Base-by-base conservation (phyloP, 2,888 invertebrate genomes). In the Papilio gigon region DNA sequence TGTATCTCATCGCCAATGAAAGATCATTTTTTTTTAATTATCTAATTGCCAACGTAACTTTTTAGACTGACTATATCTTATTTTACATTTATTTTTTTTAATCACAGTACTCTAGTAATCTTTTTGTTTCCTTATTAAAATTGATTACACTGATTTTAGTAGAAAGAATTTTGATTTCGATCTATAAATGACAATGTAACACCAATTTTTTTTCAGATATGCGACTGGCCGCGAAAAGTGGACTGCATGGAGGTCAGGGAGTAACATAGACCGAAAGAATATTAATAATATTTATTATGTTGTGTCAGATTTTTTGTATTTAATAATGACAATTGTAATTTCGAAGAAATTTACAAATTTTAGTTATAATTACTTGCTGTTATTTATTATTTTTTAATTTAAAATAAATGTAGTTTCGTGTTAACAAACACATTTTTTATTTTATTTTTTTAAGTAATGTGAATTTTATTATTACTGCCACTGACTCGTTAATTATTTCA, bases 171-270 rank as follows among this genome's bases (percentile, higher is more conserved):
- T 4, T 4, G 17, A 9, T 42, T 17, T 42, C 3, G 4, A n/a
- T 42, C 5, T 5, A 6, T 40, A n/a, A 40, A 40, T 35, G 11
- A 30, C 17, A 25, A 22, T 50, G 12, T 30, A 12, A 5, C 4
- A 17, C 6, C 22, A 17, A 37, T 56, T 56, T 69, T 62, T 64
- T 77, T 79, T 11, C 77, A 87, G 87, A 85, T 87, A 5, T 87
- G 87, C 50, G 87, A 87, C 71, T 83, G 80, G 81, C 80, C 81
- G 0, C 40, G 67, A 14, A 71, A 75, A 50, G 86, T 87, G 8
- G 84, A 83, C 17, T 87, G 87, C 68, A 11, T 53, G 4, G 64
- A 56, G 30, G 8, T 11, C 4, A 53, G 60, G 17, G 62, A 44
- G 1, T 40, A 30, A 30, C 12, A 1, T 30, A 56, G 27, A 4